Base-by-base conservation (phyloP, 64 coral and sea anemone genomes). In the Montipora efflorescens region DNA sequence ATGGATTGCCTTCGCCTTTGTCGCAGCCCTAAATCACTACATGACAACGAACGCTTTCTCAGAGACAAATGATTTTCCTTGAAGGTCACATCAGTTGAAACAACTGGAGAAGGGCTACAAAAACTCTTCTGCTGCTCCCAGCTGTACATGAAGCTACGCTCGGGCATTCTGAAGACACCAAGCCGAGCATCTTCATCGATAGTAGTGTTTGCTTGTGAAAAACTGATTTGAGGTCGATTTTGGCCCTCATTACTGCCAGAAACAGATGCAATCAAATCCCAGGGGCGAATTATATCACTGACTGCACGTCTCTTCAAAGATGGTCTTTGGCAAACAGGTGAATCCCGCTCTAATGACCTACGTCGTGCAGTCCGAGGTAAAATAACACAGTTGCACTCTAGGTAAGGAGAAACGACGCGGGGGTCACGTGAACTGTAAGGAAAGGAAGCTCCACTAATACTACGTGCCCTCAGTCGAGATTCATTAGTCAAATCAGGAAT, bases 381-480 rank as follows among this genome's bases (percentile, higher is more conserved):
- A 8, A 97, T 77, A 55, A 97, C 88, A 20, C 59, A 78, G 19
- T 81, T 85, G 25, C 84, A 76, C 3, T 85, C 90, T 58, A 80
- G 74, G 79, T 82, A 87, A 14, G 93, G 89, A 19, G 93, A 78
- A 9, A 98, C 93, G 21, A 98, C 81, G 11, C 96, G 90, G 7
- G 96, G 96, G 52, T 98, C 96, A 79, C 89, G 89, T 1, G 93
- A 90, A 52, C 96, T 98, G 94, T 90, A 98, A 4, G 96, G 96
- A 7, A 98, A 87, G 43, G 93, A 85, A 45, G 96, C 96, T 18
- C 96, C 96, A 64, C 93, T 95, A 5, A 90, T 61, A 50, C 87
- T 93, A 7, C 88, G 79, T 44, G 90, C 79, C 49, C 96, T 90
- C 8, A 92, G 59, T 57, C 67, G 87, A 22, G 90, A 77, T 4